Base-by-base conservation (phyloP, 37 sponge, comb jelly and placozoan species). In the Haliclona indistincta region DNA sequence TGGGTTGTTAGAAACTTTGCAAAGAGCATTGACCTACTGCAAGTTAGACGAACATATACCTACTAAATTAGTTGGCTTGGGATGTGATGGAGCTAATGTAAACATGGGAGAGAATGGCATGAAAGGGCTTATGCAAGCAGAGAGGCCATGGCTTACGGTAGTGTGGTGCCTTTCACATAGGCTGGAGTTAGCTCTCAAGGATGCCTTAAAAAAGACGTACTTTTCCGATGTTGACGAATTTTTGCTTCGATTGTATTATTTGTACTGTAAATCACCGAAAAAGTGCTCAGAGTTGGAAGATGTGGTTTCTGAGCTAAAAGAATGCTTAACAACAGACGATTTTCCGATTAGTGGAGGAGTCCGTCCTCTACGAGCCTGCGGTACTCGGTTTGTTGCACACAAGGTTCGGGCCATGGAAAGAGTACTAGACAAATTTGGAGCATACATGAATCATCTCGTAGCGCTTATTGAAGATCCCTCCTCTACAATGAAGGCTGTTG, bases 141-240 rank as follows among this genome's bases (percentile, higher is more conserved):
- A 68, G 36, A 45, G 58, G 62, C 86, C 77, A 45, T 90, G 86
- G 92, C 30, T 82, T 38, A 36, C 81, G 11, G 63, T 60, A 17
- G 62, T 72, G 33, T 91, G 83, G 91, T 91, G 87, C 54, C 37
- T 91, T 38, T 78, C 78, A 25, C 91, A 91, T 73, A 25, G 78
- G 37, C 54, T 91, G 15, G 79, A 91, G 74, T 67, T 85, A 39
- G 38, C 91, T 20, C 23, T 91, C 34, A 85, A 78, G 39, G 87
- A 86, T 82, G 78, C 87, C 64, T 53, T 82, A 17, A 64, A 70
- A 38, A 32, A 38, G 7, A 73, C 83, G 8, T 64, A 78, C 30
- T 91, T 86, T 56, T 13, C 64, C 23, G 64, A 41, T 15, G 40
- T 90, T 43, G 81, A 89, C 42, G 86, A 89, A 7, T 20, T 90